These are phyloP conservation scores for Halcyon smyrnensis DNA, from an alignment of 2,797 vertebrate genomes.

Conservation along the genomic window DNA sequence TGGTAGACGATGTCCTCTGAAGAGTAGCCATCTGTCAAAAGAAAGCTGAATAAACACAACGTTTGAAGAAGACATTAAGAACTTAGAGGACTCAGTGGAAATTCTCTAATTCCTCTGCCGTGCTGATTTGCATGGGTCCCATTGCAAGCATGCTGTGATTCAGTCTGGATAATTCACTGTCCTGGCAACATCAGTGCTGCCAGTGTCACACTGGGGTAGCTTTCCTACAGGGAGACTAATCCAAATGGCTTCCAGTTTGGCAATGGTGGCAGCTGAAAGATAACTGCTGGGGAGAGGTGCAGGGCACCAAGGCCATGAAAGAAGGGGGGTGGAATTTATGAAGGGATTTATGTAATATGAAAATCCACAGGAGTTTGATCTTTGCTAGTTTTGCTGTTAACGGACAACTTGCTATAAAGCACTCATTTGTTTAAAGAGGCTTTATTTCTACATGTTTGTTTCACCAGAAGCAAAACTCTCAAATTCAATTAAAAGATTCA, in stretches of 20 bases:
- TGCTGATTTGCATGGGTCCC: neutral
- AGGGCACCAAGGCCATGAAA: neutral
- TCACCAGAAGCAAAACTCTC: neutral
- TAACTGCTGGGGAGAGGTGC: neutral
- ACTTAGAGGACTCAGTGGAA: neutral
- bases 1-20: constrained; percentile 96
- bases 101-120: neutral
- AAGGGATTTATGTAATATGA: neutral
- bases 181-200: neutral
- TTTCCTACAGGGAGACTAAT: neutral
- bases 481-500: constrained; percentile 34
- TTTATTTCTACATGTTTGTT: constrained; percentile 6
- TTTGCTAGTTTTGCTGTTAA: neutral
- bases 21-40: constrained; percentile 91
- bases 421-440: neutral
- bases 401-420: neutral
- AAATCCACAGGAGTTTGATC: neutral
- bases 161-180: neutral
- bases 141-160: neutral
- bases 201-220: neutral
- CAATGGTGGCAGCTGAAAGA: neutral
- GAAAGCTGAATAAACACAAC: constrained; percentile 20
- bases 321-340: neutral
- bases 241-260: neutral
- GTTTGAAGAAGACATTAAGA: neutral